Evolutionary conservation across 2,797 vertebrate species (phyloP).

Genomic region (Gallirallus australis): DNA sequence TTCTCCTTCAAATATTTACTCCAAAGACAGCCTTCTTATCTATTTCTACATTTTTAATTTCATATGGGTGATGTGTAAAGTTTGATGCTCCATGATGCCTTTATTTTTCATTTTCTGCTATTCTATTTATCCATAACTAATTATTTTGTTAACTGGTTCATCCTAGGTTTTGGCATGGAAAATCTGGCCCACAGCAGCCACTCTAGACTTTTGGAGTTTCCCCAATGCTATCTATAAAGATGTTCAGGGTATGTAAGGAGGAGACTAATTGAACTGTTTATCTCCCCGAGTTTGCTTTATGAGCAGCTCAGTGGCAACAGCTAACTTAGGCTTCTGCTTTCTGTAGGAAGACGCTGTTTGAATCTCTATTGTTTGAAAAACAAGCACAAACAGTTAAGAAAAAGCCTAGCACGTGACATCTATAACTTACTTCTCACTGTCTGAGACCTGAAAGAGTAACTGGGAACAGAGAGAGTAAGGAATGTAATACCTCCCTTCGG

Average conservation of each 20-base stretch:
- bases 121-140: background rate
- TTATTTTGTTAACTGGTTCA: background rate
- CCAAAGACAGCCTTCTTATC: background rate
- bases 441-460: background rate
- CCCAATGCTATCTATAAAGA: background rate
- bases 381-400: background rate
- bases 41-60: constrained; percentile 10
- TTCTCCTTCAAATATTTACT: constrained; percentile 37
- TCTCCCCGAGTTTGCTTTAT: background rate
- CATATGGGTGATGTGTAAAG: background rate
- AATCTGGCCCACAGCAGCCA: background rate
- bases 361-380: background rate
- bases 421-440: background rate
- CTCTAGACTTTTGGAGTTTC: background rate
- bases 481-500: background rate
- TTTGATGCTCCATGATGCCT: background rate
- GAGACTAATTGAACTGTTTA: background rate
- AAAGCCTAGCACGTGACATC: background rate
- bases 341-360: background rate
- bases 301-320: background rate
- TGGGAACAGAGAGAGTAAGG: background rate
- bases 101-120: background rate
- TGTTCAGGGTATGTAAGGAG: background rate
- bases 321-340: background rate
- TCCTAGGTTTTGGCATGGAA: background rate